Evolutionary conservation across 2,113 vertebrate species (phyloP), one percentile per base, ranked within the genome.

Genomic region (Poeciliopsis occidentalis): DNA sequence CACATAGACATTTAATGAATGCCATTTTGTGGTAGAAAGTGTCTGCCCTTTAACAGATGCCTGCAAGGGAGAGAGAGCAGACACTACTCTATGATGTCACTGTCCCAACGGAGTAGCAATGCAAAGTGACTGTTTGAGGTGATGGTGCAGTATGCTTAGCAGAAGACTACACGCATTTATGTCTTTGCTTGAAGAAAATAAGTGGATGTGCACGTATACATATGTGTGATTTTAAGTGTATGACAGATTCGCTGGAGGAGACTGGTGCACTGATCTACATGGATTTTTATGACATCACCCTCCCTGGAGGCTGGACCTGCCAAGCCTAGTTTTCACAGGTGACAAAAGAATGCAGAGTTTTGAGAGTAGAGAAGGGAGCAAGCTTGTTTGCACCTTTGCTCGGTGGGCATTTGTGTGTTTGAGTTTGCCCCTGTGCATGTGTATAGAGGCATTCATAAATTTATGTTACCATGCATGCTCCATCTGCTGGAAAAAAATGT

Each of bases 61-160:
- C 91, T 92, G 81, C 15, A 63, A 85, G 85, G 75, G 83, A 80
- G 81, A 81, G 81, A 76, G 87, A 89, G 91, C 83, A 91, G 88
- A 92, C 89, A 87, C 85, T 88, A 88, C 79, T 83, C 83, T 41
- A 90, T 93, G 92, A 93, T 93, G 91, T 92, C 91, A 93, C 92
- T 69, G 85, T 92, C 92, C 90, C 88, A 68, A 89, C 63, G 84
- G 90, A 91, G 88, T 75, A 90, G 86, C 83, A 74, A 83, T 86
- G 88, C 83, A 90, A 88, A 91, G 86, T 88, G 86, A 91, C 91
- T 89, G 87, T 92, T 89, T 87, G 87, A 92, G 89, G 89, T 92
- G 91, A 90, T 90, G 91, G 88, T 85, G 89, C 89, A 88, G 89
- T 86, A 75, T 82, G 79, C 87, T 86, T 88, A 83, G 88, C 85